Base-by-base conservation (phyloP, 2,113 vertebrate species). In the Corythornis madagascariensis region DNA sequence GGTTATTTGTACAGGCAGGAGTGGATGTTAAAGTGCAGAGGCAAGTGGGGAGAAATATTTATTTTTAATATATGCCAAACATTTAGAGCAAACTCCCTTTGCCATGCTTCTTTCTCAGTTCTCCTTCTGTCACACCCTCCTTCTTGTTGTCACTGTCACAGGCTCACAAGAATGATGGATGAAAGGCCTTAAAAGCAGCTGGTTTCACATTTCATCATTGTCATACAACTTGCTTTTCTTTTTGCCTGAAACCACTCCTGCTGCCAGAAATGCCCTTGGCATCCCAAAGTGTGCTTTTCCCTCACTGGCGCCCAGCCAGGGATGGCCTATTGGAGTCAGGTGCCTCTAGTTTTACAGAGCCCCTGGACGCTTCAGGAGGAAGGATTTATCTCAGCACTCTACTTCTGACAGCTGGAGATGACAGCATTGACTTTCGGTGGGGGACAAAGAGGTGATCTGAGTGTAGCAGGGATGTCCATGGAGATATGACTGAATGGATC, bases 141-240 rank as follows among this genome's bases (percentile, higher is more conserved):
- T 25, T 88, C 82, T 91, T 82, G 43, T 75, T 72, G 93, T 89
- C 89, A 83, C 88, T 94, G 92, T 91, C 69, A 92, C 20, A 59
- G 79, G 56, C 79, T 94, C 75, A 59, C 85, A 77, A 83, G 82
- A 79, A 91, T 96, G 94, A 96, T 90, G 75, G 94, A 96, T 96
- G 92, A 86, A 94, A 94, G 83, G 38, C 94, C 91, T 94, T 92
- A 89, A 80, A 92, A 95, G 92, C 79, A 90, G 64, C 82, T 89
- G 88, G 55, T 88, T 96, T 95, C 93, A 86, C 79, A 48, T 92
- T 96, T 90, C 67, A 91, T 95, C 93, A 94, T 35, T 92, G 95
- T 94, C 93, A 92, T 47, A 70, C 59, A 89, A 70, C 73, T 92
- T 4, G 11, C 72, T 94, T 76, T 76, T 69, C 79, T 88, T 67